phyloP scores from a whole-genome alignment of 2,113 vertebrate genomes.

The Macaca nemestrina region DNA sequence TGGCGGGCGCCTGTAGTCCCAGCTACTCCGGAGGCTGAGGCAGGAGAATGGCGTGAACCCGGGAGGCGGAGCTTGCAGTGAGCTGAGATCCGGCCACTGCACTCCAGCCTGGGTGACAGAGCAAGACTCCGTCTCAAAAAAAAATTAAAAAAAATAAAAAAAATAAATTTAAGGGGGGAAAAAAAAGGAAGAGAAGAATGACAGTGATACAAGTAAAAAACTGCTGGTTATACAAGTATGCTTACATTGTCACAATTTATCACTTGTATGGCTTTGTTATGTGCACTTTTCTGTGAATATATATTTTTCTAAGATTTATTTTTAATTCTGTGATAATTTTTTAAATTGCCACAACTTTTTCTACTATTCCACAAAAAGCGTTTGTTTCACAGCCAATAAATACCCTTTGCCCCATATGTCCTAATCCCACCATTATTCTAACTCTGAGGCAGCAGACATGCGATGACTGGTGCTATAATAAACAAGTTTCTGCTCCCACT shows the following conservation, averaged over 20 bases:
- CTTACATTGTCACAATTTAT: slow-evolving; percentile 39
- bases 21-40: no score
- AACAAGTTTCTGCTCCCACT: background rate
- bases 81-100: no score
- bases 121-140: no score
- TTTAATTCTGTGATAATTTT: background rate
- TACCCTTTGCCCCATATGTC: background rate
- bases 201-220: slow-evolving; percentile 31
- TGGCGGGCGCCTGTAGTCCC: no score
- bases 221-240: background rate
- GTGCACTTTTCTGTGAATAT: background rate
- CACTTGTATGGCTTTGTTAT: background rate
- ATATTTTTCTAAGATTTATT: background rate
- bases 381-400: background rate
- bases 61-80: no score
- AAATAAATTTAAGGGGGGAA: no score
- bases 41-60: no score
- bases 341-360: background rate
- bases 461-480: background rate
- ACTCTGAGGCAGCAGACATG: background rate
- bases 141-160: no score
- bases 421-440: background rate
- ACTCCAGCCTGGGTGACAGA: no score
- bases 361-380: background rate
- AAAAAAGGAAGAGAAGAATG: background rate